These are phyloP conservation scores for Drosophila atripex DNA, from an alignment of 2,888 invertebrate genomes.

Conservation along the genomic window DNA sequence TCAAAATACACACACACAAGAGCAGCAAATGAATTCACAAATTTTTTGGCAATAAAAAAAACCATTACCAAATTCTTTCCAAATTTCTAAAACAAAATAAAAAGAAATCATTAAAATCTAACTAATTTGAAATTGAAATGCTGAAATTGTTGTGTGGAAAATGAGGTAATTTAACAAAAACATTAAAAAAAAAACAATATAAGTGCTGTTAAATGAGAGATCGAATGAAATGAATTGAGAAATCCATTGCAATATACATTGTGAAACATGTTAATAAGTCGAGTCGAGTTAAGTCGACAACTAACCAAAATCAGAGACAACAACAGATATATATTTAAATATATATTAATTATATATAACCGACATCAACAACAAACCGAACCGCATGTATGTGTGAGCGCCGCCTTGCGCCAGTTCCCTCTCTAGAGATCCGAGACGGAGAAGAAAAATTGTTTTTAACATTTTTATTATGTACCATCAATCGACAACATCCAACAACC, in stretches of 20 bases:
- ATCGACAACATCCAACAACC: slow-evolving; percentile 46
- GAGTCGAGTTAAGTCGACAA: slow-evolving; percentile 47
- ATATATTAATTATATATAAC: slow-evolving; percentile 40
- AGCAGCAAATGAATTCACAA: slow-evolving; percentile 67
- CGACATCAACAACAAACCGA: slow-evolving; percentile 44
- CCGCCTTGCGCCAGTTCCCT: slow-evolving; percentile 69
- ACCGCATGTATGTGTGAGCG: slow-evolving; percentile 73
- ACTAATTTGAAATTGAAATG: slow-evolving; percentile 59
- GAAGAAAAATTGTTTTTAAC: slow-evolving; percentile 64
- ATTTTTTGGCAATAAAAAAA: slow-evolving; percentile 43
- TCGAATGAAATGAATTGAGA: slow-evolving; percentile 76
- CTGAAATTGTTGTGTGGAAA: slow-evolving; percentile 84
- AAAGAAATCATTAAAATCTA: slow-evolving; percentile 38
- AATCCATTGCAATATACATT: slow-evolving; percentile 83
- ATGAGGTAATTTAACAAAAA: slow-evolving; percentile 81
- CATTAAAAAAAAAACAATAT: slow-evolving; percentile 37
- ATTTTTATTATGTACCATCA: slow-evolving; percentile 66
- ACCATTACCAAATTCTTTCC: slow-evolving; percentile 26
- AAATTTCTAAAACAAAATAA: slow-evolving; percentile 30
- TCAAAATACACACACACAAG: slow-evolving; percentile 83
- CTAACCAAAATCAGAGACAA: slow-evolving; percentile 47
- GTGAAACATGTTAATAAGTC: slow-evolving; percentile 84
- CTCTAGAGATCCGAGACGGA: slow-evolving; percentile 26
- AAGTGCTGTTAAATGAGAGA: slow-evolving; percentile 61
- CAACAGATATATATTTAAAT: slow-evolving; percentile 40